phyloP scores from a whole-genome alignment of 1,140 invertebrate species.

The Aphelinus atriplicis region DNA sequence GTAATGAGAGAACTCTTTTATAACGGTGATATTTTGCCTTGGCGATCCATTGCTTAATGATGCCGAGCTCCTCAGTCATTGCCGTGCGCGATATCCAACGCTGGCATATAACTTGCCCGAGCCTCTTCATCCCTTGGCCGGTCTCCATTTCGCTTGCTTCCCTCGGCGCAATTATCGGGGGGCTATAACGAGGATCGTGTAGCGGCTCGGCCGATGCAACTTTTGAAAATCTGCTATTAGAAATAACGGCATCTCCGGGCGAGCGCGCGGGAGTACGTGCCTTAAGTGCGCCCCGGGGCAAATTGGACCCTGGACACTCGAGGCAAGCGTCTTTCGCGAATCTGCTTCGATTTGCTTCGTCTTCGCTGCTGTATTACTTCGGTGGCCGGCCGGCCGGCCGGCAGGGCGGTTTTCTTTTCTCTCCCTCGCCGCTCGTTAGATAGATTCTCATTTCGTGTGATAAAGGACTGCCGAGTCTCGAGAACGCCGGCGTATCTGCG shows the following conservation, averaged over 20 bases:
- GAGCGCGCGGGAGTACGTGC: constrained; percentile 47
- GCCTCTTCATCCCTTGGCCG: constrained; percentile 7
- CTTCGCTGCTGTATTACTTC: neutral
- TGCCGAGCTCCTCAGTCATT: too few species aligned
- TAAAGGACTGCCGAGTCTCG: neutral
- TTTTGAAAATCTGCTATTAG: constrained; percentile 65
- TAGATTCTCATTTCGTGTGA: constrained; percentile 31
- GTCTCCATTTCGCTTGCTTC: constrained; percentile 17
- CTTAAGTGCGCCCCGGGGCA: constrained; percentile 39
- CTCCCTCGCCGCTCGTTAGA: constrained; percentile 23
- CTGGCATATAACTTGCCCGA: neutral
- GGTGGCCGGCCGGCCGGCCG: neutral
- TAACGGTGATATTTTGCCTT: too few species aligned
- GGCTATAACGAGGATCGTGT: constrained; percentile 38
- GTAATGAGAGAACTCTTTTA: too few species aligned
- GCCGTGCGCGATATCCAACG: neutral
- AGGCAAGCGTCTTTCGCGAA: neutral
- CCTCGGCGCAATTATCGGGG: constrained; percentile 31
- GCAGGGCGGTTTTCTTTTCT: neutral
- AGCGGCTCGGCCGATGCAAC: constrained; percentile 53
- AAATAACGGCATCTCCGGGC: constrained; percentile 58
- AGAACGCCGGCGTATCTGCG: too few species aligned
- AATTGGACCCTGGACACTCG: constrained; percentile 38
- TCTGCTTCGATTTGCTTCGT: constrained; percentile 2
- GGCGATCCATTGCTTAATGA: too few species aligned